phyloP scores from a whole-genome alignment of 2,113 vertebrate genomes.

The Rhadina sibilatrix region DNA sequence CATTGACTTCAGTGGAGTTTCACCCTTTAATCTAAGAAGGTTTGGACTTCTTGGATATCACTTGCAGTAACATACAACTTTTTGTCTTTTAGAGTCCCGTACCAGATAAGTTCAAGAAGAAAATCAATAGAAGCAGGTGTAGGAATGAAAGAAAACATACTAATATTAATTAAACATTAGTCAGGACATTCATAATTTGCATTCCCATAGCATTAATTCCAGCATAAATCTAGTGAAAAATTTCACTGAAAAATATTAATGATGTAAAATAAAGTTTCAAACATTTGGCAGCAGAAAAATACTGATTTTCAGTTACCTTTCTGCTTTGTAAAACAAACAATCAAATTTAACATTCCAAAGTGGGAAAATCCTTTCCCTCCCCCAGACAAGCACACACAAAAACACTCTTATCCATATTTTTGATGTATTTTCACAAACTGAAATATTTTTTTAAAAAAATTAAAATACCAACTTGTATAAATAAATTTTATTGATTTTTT shows the following conservation, averaged over 20 bases:
- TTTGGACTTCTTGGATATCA: not conserved
- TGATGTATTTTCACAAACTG: not conserved
- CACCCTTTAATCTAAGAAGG: not conserved
- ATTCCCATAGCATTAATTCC: not conserved
- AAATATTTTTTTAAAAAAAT: not conserved
- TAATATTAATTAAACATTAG: not conserved
- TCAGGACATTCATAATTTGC: not conserved
- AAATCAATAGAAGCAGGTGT: not conserved
- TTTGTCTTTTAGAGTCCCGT: not conserved
- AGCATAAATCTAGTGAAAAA: not conserved
- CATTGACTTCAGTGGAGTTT: constrained; percentile 67
- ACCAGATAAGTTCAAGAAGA: not conserved
- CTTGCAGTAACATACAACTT: not conserved
- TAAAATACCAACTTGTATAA: not conserved
- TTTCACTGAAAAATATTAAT: not conserved
- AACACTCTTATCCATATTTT: not conserved
- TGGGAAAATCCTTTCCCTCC: not conserved
- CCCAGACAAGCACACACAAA: not conserved
- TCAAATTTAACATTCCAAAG: not conserved
- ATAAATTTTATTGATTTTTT: not conserved
- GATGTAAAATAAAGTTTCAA: not conserved
- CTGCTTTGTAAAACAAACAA: not conserved
- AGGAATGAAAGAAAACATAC: not conserved
- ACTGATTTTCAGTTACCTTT: not conserved
- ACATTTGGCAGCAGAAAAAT: not conserved